A percentile compares a stretch with the other conserved stretches of the same genome.
phyloP scores from a whole-genome alignment of 2,888 invertebrate species.

The Brachyopa scutellaris region DNA sequence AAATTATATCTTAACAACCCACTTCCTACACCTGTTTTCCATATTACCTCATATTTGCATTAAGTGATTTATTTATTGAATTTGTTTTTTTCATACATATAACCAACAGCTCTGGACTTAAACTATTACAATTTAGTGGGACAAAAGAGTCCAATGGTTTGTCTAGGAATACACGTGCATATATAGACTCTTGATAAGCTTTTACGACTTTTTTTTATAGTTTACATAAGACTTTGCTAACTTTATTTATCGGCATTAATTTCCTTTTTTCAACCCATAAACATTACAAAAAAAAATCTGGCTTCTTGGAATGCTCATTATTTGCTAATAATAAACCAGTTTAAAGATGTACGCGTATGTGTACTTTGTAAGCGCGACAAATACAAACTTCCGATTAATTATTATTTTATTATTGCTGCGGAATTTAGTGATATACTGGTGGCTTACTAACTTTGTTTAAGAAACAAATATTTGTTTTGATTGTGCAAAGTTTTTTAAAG shows the following conservation, averaged over 20 bases:
- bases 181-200: no score
- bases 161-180: no score
- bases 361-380: conserved; percentile 25
- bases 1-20: no score
- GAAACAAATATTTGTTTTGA: not conserved
- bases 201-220: no score
- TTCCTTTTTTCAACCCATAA: not conserved
- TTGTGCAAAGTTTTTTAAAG: not conserved
- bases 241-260: no score
- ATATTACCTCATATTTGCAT: not conserved
- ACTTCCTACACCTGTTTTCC: not conserved
- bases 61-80: no score
- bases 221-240: no score
- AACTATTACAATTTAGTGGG: no score
- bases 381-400: conserved; percentile 48
- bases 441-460: not conserved
- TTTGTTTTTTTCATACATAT: no score
- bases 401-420: conserved; percentile 17
- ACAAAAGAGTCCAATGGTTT: no score
- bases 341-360: not conserved
- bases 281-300: not conserved
- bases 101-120: no score
- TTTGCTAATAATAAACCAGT: not conserved
- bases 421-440: not conserved
- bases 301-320: no score